Evolutionary conservation across 2,113 vertebrate genomes (phyloP).

Genomic region (Fulica atra): DNA sequence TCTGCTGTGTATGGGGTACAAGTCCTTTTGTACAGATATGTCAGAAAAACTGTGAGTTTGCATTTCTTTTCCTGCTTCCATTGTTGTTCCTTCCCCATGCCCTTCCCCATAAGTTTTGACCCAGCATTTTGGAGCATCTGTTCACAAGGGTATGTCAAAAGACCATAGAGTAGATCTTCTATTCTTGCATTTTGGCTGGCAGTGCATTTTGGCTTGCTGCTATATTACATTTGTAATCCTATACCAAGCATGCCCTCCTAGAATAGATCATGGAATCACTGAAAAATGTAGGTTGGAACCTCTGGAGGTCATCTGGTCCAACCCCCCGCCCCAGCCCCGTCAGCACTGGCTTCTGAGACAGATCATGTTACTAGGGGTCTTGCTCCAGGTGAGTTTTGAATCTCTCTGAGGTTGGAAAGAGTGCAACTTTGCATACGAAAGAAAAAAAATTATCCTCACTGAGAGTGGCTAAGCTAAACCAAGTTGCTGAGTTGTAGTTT

Average conservation of each 20-base stretch:
- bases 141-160: neutral
- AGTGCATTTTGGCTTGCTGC: neutral
- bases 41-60: neutral
- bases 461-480: neutral
- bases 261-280: constrained; percentile 48
- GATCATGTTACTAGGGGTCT: neutral
- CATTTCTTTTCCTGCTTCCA: neutral
- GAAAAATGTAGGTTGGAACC: constrained; percentile 19
- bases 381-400: neutral
- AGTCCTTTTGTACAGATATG: neutral
- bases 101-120: neutral
- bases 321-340: neutral
- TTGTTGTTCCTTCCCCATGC: too few relatives aligned
- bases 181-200: constrained; percentile 29
- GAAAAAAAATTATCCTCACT: rapidly evolving
- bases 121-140: neutral
- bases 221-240: constrained; percentile 33
- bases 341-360: neutral
- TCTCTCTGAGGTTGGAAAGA: neutral
- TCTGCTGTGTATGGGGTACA: neutral
- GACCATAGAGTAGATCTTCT: neutral
- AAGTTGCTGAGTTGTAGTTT: neutral
- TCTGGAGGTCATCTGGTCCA: neutral
- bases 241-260: neutral
- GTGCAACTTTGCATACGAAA: neutral